Conservation (phyloP, 1,140 invertebrate species). For the Tenebrio molitor region DNA sequence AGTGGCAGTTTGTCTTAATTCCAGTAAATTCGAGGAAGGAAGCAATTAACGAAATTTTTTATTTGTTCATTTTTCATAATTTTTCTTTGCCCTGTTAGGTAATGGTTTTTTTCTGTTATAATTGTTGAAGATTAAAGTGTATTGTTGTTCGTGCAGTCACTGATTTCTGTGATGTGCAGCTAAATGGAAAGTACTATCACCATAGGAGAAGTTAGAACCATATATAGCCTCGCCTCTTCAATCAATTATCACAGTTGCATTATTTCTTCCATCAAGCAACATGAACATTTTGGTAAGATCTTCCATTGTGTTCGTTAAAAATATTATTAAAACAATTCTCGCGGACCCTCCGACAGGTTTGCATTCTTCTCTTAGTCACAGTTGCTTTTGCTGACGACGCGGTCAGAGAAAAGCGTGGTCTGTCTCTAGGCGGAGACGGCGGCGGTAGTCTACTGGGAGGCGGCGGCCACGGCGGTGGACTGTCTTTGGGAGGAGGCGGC, state of each 20-base stretch:
- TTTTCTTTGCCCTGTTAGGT: too few species aligned
- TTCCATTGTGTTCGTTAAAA: too few species aligned
- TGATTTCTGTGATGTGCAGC: conserved; percentile 21
- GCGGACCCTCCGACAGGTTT: background rate
- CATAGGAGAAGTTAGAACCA: conserved; percentile 24
- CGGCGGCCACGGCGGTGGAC: conserved; percentile 24
- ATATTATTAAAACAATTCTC: too few species aligned
- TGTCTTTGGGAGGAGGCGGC: conserved; percentile 1
- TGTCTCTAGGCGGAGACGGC: conserved; percentile 17
- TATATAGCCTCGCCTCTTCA: conserved; percentile 22
- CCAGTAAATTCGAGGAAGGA: too few species aligned
- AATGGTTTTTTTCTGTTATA: background rate
- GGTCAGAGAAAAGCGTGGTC: conserved; percentile 20
- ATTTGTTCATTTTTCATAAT: too few species aligned
- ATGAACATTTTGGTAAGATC: conserved; percentile 32
- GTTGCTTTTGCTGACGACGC: conserved; percentile 12
- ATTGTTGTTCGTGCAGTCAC: conserved; percentile 4
- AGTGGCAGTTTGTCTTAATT: too few species aligned
- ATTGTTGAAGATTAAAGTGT: conserved; percentile 2
- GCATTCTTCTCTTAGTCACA: background rate
- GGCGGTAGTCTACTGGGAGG: background rate
- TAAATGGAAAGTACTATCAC: conserved; percentile 30
- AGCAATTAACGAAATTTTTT: too few species aligned
- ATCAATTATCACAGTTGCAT: conserved; percentile 29
- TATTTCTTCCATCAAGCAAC: conserved; percentile 19